Conservation (phyloP, 2,797 vertebrate species). For the Champsocephalus esox region DNA sequence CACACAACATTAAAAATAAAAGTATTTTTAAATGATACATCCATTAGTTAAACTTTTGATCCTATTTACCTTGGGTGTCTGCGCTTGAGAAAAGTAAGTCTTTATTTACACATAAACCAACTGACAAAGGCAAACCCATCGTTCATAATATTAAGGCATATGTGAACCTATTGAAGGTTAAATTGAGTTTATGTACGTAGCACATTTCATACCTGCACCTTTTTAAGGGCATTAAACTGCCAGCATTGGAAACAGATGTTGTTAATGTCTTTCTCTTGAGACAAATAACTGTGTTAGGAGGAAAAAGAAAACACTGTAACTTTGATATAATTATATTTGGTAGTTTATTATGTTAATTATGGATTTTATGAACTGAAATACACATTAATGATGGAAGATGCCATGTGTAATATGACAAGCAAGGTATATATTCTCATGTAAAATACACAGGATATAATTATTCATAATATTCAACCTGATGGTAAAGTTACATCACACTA, state of each 20-base stretch:
- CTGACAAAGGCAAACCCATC: background rate
- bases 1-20: too few relatives aligned
- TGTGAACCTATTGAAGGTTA: background rate
- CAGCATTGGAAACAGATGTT: background rate
- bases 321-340: background rate
- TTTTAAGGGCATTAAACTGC: background rate
- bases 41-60: too few relatives aligned
- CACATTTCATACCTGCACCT: background rate
- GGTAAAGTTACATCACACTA: background rate
- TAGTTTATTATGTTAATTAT: too few relatives aligned
- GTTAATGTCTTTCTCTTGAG: background rate
- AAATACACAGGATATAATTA: background rate
- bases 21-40: too few relatives aligned
- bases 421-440: background rate
- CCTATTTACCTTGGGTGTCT: too few relatives aligned
- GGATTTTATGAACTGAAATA: background rate
- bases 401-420: background rate
- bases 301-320: background rate
- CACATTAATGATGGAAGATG: constrained; percentile 1
- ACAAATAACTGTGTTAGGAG: background rate
- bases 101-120: background rate
- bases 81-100: too few relatives aligned
- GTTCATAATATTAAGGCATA: background rate
- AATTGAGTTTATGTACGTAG: too few relatives aligned
- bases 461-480: background rate